Base-by-base conservation (phyloP, 1,140 invertebrate genomes). In the Hydropsyche tenuis region DNA sequence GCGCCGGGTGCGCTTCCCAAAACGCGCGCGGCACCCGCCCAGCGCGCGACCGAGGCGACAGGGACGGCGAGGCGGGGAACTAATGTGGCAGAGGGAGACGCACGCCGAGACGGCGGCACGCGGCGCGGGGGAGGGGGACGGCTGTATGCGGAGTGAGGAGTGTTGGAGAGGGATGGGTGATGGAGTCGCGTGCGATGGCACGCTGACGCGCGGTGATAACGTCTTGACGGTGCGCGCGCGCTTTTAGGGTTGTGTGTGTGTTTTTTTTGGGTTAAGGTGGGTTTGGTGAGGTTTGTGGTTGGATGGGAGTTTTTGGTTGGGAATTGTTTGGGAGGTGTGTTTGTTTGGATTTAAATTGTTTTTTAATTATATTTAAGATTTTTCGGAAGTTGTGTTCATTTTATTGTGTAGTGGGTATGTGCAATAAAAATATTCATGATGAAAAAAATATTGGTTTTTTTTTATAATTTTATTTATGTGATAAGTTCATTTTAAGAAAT, bases 1-100 rank as follows among this genome's bases (percentile, higher is more conserved):
- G 37, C 65, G 73, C 51, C 73, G 56, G 73, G 73, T 64, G 73
- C 73, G 68, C 73, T 74, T 74, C 73, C 73, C 73, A 74, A 74
- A 74, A 74, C 65, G 60, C 56, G 20, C 62, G 51, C 30, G 72
- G 63, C 46, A 53, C 72, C 9, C 71, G 23, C 45, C 62, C 62
- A 46, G 56, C 69, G 60, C 60, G 69, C 60, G 69, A 48, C 69
- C 42, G 69, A 22, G 30, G 63, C 18, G 69, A 56, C 12, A 60
- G 69, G 16, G 46, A 60, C 46, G 23, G 18, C 63, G 14, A 9
- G 43, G 3, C 11, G 27, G 1, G 0, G 16, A n/a, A n/a, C 12
- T 22, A 5, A 25, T 14, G 6, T 14, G 48, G 1, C 2, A 62
- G 70, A 72, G 27, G 6, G 70, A 46, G 70, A 72, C 30, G 25